Evolutionary conservation across 2,888 invertebrate species (phyloP), one percentile per base, ranked within the genome.

Genomic region (Beris morrisii): DNA sequence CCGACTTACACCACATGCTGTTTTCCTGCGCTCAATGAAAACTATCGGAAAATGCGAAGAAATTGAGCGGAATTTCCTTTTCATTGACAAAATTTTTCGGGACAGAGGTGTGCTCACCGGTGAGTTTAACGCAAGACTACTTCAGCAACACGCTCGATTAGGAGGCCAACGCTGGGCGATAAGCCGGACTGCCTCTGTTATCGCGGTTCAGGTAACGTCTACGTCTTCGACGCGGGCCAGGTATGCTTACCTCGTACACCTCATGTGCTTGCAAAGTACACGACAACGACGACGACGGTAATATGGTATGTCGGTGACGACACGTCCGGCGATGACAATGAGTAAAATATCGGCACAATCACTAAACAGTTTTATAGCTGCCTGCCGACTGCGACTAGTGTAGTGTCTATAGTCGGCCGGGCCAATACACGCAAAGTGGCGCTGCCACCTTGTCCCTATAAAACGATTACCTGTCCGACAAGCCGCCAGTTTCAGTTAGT

Each of bases 381-480:
- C 2, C 15, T 6, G 15, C 13, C 48, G 6, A 48, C 48, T 48
- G 1, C 9, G 22, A 22, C 28, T 52, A 22, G 52, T 28, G 38
- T 9, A 7, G 38, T 38, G 38, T 9, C 22, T 13, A 11, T 52
- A 52, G 5, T 13, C 9, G 9, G 22, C 13, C 15, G 9, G 5
- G 22, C 52, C 52, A 9, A 38, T 9, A 38, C 38, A 38, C 38
- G 9, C 38, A 38, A 38, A 38, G 38, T 38, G 38, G 7, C 38
- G 38, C 38, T 9, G 38, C 38, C 61, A 52, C 50, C 61, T 61
- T 61, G 61, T 61, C 61, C 61, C 61, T 61, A 61, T 61, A 61
- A 61, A 61, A 52, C 15, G 52, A 61, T 61, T 61, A 61, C 61
- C 61, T 52, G 61, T 61, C 38, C 50, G 52, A 52, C 61, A 32